Evolutionary conservation across 2,888 invertebrate genomes (phyloP), one percentile per base, ranked within the genome.

Genomic region (Melikaiella ostensackeni): DNA sequence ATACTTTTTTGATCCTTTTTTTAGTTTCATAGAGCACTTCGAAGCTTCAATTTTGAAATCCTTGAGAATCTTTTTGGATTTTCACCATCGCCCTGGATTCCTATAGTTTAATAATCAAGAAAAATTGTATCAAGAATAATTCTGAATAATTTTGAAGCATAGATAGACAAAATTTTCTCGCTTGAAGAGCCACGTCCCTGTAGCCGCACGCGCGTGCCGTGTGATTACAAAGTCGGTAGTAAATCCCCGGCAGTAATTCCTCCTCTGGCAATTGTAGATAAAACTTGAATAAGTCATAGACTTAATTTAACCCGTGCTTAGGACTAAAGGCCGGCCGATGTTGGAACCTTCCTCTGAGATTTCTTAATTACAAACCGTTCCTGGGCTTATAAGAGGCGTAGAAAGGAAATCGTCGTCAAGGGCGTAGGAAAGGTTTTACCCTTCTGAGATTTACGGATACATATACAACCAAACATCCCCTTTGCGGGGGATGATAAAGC

Each of bases 241-340:
- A 89, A 87, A 89, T 88, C 87, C 86, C 82, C 75, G 74, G 76
- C 81, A 75, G 82, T 81, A 80, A 82, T 83, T 83, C 80, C 87
- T 88, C 84, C 88, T 85, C 89, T 89, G 90, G 90, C 89, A 90
- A 90, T 89, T 88, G 88, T 87, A 91, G 91, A 91, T 91, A 91
- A 91, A 91, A 91, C 85, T 89, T 87, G 88, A 90, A 90, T 91
- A 91, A 91, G 90, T 91, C 90, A 90, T 90, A 89, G 90, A 89
- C 89, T 91, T 91, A 90, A 91, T 90, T 90, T 89, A 89, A 87
- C 84, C 83, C 84, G 81, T 80, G 81, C 81, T 82, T 24, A 42
- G 70, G 70, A 21, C 70, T 50, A 30, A 70, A 76, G 79, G 77
- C 74, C 81, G 80, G 84, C 83, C 82, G 81, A 78, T 79, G 84